phyloP scores from a whole-genome alignment of 2,797 vertebrate genomes.

The Notamacropus eugenii region DNA sequence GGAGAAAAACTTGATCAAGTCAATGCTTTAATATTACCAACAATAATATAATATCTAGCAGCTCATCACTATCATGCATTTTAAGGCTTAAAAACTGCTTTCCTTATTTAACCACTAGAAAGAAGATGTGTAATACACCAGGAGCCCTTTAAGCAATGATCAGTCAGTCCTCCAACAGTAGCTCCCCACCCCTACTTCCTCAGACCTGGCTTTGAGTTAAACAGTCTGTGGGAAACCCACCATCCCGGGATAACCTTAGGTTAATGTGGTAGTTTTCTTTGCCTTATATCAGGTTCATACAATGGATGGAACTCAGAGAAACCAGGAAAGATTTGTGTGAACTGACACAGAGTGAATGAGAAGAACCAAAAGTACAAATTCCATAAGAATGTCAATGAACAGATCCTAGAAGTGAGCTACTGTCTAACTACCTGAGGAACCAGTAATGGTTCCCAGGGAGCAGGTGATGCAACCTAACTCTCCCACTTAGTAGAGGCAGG shows the following conservation, averaged over 20 bases:
- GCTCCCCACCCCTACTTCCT: neutral
- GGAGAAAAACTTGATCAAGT: neutral
- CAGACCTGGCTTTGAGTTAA: neutral
- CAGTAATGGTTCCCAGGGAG: neutral
- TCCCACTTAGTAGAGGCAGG: neutral
- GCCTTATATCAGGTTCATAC: neutral
- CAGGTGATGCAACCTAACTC: neutral
- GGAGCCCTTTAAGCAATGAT: neutral
- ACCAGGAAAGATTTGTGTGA: neutral
- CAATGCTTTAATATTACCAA: neutral
- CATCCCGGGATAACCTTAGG: no score
- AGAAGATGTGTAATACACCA: neutral
- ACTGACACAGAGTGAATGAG: neutral
- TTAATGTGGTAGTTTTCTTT: neutral
- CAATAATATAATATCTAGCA: neutral
- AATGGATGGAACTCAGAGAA: neutral
- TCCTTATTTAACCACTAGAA: neutral
- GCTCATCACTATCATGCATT: neutral
- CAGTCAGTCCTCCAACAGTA: no score
- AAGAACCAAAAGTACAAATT: neutral
- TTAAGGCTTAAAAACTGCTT: neutral
- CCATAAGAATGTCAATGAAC: neutral
- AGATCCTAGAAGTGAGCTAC: neutral
- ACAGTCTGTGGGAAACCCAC: neutral
- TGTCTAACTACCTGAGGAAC: neutral